phyloP scores from a whole-genome alignment of 2,888 invertebrate genomes.

The Craniophora ligustri region DNA sequence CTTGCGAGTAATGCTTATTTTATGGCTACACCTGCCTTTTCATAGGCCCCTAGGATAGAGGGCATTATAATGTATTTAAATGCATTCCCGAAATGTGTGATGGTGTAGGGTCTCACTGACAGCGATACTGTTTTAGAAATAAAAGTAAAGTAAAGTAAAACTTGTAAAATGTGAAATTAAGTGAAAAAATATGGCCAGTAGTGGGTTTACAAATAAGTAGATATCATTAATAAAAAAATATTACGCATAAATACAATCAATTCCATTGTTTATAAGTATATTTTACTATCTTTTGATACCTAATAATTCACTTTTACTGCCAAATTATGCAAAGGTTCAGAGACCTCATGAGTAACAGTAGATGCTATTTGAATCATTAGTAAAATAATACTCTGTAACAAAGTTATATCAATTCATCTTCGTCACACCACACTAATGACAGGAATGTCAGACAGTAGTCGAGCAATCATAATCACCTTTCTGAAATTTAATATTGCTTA shows the following conservation, averaged over 20 bases:
- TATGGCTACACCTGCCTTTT: constrained; percentile 77
- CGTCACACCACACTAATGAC: not conserved
- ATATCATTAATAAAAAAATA: no score
- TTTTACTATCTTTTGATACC: no score
- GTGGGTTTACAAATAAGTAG: no score
- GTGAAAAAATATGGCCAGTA: no score
- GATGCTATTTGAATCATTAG: not conserved
- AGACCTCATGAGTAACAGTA: not conserved
- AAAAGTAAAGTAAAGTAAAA: no score
- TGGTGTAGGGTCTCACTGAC: constrained; percentile 53
- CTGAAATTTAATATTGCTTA: constrained; percentile 6
- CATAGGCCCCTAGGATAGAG: constrained; percentile 70
- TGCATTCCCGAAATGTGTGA: constrained; percentile 73
- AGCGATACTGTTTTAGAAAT: constrained; percentile 13
- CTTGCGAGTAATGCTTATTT: constrained; percentile 70
- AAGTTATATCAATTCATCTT: constrained; percentile 2
- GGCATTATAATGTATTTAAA: constrained; percentile 83
- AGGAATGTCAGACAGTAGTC: constrained; percentile 20
- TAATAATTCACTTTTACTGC: no score
- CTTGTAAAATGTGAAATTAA: no score
- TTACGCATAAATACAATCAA: no score
- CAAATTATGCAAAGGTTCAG: not conserved
- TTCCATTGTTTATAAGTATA: no score
- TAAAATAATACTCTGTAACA: not conserved
- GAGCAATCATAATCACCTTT: constrained; percentile 2